Conservation (phyloP, 2,888 invertebrate genomes). For the Heliconius aoede region DNA sequence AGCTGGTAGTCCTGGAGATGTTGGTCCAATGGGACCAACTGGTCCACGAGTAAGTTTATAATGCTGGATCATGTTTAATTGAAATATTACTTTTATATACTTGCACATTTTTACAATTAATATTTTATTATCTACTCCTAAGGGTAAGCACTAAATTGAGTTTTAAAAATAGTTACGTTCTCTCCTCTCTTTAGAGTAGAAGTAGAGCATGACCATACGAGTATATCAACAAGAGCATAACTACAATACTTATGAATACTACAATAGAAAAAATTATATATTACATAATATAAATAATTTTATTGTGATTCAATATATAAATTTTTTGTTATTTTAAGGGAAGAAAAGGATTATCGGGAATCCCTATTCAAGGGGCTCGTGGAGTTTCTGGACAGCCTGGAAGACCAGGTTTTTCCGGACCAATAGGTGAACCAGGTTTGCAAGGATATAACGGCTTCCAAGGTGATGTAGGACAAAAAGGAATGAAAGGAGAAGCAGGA, state of each 20-base stretch:
- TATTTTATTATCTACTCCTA: too few species aligned
- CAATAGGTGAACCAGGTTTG: conserved; percentile 82
- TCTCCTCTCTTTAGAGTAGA: too few species aligned
- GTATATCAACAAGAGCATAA: too few species aligned
- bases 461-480: conserved; percentile 76
- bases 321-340: conserved; percentile 64
- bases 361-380: conserved; percentile 84
- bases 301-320: too few species aligned
- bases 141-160: too few species aligned
- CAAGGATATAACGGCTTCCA: conserved; percentile 70
- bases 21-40: conserved; percentile 83
- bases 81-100: background rate
- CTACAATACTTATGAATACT: background rate
- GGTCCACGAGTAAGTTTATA: conserved; percentile 79
- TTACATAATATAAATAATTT: background rate
- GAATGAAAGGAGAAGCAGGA: conserved; percentile 84
- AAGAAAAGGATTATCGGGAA: conserved; percentile 71
- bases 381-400: conserved; percentile 90
- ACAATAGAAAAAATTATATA: background rate
- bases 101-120: too few species aligned
- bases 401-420: conserved; percentile 86
- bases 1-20: conserved; percentile 80
- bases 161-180: too few species aligned
- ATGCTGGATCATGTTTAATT: background rate
- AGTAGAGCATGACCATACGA: too few species aligned